Evolutionary conservation across 2,888 invertebrate species (phyloP).

Genomic region (Emmelina monodactyla): DNA sequence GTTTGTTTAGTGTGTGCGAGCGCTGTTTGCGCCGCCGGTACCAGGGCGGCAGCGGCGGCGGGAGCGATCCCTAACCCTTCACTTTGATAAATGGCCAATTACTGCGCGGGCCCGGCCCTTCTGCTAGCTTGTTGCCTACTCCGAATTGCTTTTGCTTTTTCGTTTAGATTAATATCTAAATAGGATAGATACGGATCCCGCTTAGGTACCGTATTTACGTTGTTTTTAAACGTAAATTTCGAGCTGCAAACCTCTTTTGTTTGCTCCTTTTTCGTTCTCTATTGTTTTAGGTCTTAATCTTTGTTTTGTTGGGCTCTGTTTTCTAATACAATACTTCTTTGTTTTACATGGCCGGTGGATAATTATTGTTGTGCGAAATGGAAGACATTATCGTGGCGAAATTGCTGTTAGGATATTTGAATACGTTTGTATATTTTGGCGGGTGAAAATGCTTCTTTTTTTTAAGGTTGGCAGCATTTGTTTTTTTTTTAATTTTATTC

Average conservation of each 20-base stretch:
- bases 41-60: conserved; percentile 44
- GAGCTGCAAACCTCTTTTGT: conserved; percentile 33
- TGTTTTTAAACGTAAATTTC: conserved; percentile 66
- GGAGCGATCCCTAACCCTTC: conserved; percentile 61
- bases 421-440: too few species aligned
- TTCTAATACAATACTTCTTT: conserved; percentile 31
- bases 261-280: conserved; percentile 35
- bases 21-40: conserved; percentile 27
- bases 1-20: conserved; percentile 20
- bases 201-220: conserved; percentile 58
- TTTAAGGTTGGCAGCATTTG: too few species aligned
- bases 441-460: too few species aligned
- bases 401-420: too few species aligned
- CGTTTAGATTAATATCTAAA: conserved; percentile 68
- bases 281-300: conserved; percentile 45
- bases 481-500: conserved; percentile 5
- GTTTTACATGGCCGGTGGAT: conserved; percentile 20
- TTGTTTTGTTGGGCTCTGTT: conserved; percentile 25
- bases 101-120: conserved; percentile 58
- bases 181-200: conserved; percentile 66
- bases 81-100: conserved; percentile 69
- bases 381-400: too few species aligned
- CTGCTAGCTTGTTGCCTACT: conserved; percentile 67
- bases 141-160: conserved; percentile 67
- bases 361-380: conserved; percentile 14